phyloP scores from a whole-genome alignment of 2,113 vertebrate species.

The Gymnarchus niloticus region DNA sequence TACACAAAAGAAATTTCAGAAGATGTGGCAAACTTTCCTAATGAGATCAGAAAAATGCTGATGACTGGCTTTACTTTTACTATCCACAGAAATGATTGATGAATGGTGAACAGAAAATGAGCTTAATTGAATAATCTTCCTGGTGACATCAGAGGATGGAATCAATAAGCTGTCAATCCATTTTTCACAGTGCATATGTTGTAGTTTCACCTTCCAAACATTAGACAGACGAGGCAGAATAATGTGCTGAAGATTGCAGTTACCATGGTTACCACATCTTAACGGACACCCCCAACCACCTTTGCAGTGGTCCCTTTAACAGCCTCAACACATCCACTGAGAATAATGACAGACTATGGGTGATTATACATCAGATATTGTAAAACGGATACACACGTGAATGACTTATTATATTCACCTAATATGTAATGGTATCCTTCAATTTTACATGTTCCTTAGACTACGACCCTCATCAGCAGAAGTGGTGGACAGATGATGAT shows the following conservation, averaged over 20 bases:
- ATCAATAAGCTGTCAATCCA: background rate
- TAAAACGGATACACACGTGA: background rate
- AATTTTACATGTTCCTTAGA: background rate
- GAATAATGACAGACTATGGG: background rate
- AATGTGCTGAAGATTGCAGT: background rate
- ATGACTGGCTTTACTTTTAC: background rate
- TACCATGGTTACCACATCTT: constrained; percentile 9
- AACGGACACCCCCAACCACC: background rate
- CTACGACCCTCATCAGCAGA: no score
- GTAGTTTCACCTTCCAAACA: background rate
- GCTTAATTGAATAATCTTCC: background rate
- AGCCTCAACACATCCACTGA: background rate
- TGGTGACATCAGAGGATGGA: background rate
- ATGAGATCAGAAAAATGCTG: background rate
- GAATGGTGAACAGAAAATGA: no score
- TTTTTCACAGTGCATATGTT: background rate
- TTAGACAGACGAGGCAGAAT: background rate
- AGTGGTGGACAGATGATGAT: background rate
- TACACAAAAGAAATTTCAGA: background rate
- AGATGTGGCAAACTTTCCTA: background rate
- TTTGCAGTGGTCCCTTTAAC: background rate
- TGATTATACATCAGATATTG: background rate
- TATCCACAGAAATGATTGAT: background rate
- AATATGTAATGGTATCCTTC: background rate
- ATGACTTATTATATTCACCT: background rate